A percentile compares a stretch with the other conserved stretches of the same genome.
Evolutionary conservation across 2,888 invertebrate genomes (phyloP).

Genomic region (Esperia sulphurella): DNA sequence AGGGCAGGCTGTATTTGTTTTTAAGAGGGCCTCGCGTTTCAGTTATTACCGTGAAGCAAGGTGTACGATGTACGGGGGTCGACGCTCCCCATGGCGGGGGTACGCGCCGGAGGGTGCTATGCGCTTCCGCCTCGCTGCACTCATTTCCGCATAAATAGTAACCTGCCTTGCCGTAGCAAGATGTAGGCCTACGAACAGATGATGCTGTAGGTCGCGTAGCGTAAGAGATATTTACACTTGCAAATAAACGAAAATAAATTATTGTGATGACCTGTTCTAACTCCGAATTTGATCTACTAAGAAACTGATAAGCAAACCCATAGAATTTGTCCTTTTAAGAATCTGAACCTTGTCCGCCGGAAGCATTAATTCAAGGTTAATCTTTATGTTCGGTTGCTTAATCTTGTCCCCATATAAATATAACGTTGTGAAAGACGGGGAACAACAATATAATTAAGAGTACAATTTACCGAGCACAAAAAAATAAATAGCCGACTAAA

Average conservation of each 20-base stretch:
- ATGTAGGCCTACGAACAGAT: slow-evolving; percentile 36
- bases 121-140: slow-evolving; percentile 73
- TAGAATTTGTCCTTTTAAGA: too few relatives aligned
- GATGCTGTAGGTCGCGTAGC: neutral
- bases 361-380: too few relatives aligned
- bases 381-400: too few relatives aligned
- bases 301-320: too few relatives aligned
- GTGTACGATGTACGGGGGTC: slow-evolving; percentile 38
- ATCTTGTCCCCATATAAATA: too few relatives aligned
- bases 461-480: slow-evolving; percentile 11
- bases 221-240: too few relatives aligned
- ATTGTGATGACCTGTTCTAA: too few relatives aligned
- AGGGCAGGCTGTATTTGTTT: slow-evolving; percentile 20
- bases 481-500: slow-evolving; percentile 26
- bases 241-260: too few relatives aligned
- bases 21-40: slow-evolving; percentile 26
- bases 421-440: too few relatives aligned
- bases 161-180: slow-evolving; percentile 50
- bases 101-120: slow-evolving; percentile 61
- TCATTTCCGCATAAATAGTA: slow-evolving; percentile 74
- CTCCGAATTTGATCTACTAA: too few relatives aligned
- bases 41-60: slow-evolving; percentile 29
- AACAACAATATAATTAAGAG: neutral
- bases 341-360: too few relatives aligned
- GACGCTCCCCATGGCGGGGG: slow-evolving; percentile 68